Base-by-base conservation (phyloP, 2,888 invertebrate genomes). In the Thecocarcelia acutangulata region DNA sequence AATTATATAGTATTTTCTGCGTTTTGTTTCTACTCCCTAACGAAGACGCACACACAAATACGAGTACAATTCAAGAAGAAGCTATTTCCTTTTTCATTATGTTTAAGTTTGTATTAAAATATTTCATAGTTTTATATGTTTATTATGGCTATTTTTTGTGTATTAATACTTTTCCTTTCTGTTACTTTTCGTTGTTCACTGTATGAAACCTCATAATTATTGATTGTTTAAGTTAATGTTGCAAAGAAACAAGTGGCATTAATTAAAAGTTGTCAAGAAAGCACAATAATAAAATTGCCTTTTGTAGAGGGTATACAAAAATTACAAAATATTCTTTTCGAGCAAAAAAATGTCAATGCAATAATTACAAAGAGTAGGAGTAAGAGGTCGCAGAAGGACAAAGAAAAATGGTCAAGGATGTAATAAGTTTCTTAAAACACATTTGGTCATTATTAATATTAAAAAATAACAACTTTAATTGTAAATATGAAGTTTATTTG, bases 141-240 rank as follows among this genome's bases (percentile, higher is more conserved):
- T 61, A 37, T 64, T 56, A 37, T 33, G 58, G 33, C 9, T 33
- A 1, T 33, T 33, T 1, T 48, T 54, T 44, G 33, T 46, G 33
- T 56, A 21, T 66, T 58, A 17, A 56, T 66, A n/a, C 44, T 37
- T 2, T 56, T 64, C 21, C 44, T 56, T 42, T 33, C 33, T 68
- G 24, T 59, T 17, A 8, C n/a, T 50, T 54, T 15, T 4, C 6
- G 3, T 24, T 52, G 12, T 61, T 17, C 44, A 42, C 40, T 37
- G 44, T 50, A 19, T 44, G 2, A 50, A 66, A 52, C 50, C 66
- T 68, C 72, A 79, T 66, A 79, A 79, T 73, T 79, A 79, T 79
- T 79, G 78, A 79, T 79, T 79, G 72, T 61, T 70, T 61, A 54
- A 66, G 37, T 73, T 66, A 73, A 73, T 66, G 52, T 40, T 61